Conservation (phyloP, 2,888 invertebrate genomes). For the Apodemia hepburni region DNA sequence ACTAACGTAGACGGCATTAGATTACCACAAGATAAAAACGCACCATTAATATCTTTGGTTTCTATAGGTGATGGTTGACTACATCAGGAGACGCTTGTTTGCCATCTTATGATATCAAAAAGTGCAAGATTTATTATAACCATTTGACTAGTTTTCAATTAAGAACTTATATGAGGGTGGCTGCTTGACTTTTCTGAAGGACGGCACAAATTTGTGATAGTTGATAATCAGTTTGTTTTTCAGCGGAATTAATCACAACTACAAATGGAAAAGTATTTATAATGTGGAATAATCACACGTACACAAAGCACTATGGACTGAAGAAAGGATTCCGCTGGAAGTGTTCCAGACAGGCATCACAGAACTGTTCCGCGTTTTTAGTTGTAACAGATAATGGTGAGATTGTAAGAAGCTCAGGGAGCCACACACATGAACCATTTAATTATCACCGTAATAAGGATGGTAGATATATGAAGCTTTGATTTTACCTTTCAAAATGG, state of each 20-base stretch:
- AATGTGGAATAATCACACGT: constrained; percentile 36
- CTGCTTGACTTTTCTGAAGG: not conserved
- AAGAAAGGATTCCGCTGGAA: constrained; percentile 38
- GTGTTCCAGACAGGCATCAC: constrained; percentile 37
- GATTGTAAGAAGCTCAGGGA: constrained; percentile 32
- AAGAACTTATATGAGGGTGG: too few species aligned
- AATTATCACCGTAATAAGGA: constrained; percentile 28
- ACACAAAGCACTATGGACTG: constrained; percentile 36
- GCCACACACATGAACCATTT: constrained; percentile 38
- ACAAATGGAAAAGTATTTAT: constrained; percentile 31
- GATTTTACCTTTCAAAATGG: not conserved
- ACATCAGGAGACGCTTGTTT: too few species aligned
- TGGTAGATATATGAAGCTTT: constrained; percentile 1
- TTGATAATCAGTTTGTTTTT: constrained; percentile 25
- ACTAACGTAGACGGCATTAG: too few species aligned
- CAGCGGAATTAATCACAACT: constrained; percentile 34
- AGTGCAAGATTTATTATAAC: too few species aligned
- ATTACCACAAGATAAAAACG: too few species aligned
- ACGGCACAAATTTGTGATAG: not conserved
- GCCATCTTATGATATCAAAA: too few species aligned
- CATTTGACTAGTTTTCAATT: too few species aligned
- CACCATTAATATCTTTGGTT: too few species aligned
- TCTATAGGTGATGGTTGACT: too few species aligned
- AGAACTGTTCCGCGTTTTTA: constrained; percentile 37
- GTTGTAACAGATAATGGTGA: constrained; percentile 32